Base-by-base conservation (phyloP, 2,888 invertebrate genomes). In the Athripsodes cinereus region DNA sequence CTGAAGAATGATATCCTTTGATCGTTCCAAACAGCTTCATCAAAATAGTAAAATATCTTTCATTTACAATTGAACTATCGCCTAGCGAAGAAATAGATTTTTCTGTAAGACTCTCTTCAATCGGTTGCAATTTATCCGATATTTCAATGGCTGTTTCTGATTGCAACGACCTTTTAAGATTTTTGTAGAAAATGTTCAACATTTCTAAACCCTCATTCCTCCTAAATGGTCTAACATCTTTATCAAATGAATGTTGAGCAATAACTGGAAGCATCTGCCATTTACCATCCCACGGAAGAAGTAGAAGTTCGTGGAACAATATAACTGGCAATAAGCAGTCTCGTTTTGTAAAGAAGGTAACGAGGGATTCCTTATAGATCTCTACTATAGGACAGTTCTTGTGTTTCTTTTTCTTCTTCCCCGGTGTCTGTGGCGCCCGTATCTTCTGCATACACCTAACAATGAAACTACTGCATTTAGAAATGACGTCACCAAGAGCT, bases 141-240 rank as follows among this genome's bases (percentile, higher is more conserved):
- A 71, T 68, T 40, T 68, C 67, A n/a, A 74, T 72, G 10, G 70
- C 71, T 62, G 79, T 78, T 2, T 62, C 62, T 16, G 59, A 65
- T 26, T 78, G 68, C 40, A 76, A 68, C 59, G 66, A 70, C 61
- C 78, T 71, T 66, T 84, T 79, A 13, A 81, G 71, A 65, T 85
- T 82, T 51, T 78, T 76, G 69, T 85, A 88, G 64, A 88, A 84
- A 2, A 82, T 74, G n/a, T 76, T 73, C 49, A 88, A 68, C 58
- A 89, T 71, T 66, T 87, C 86, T 1, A 86, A 66, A 0, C 85
- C 85, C 72, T 88, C 88, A 62, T 80, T 83, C 47, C 85, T 79
- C 21, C 86, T 76, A 66, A 84, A 88, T 26, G 83, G 82, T 60
- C 87, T 76, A 2, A 86, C 80, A 19, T 78, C 76, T 18, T 72